Conservation (phyloP, 2,797 vertebrate genomes). For the Apogon hyalosoma region DNA sequence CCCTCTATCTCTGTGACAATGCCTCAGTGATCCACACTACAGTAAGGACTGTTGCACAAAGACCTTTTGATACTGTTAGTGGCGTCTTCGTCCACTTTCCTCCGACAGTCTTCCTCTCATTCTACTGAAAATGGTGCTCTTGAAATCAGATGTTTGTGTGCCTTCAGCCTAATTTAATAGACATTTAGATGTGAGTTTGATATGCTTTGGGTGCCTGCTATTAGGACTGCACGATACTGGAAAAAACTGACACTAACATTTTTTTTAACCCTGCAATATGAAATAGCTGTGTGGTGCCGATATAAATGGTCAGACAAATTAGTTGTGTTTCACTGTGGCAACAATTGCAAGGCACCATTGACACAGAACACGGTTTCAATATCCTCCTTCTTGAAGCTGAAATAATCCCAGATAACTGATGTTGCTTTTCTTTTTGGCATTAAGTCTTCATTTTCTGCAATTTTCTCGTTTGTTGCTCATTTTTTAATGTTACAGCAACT, state of each 20-base stretch:
- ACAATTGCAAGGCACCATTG: no score
- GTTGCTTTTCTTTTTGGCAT: no score
- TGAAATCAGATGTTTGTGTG: conserved; percentile 29
- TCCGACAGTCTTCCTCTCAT: conserved; percentile 50
- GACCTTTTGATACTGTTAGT: conserved; percentile 74
- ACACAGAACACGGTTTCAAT: no score
- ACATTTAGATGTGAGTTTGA: conserved; percentile 60
- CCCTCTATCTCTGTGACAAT: conserved; percentile 76
- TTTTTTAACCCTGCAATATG: no score
- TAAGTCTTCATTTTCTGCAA: no score
- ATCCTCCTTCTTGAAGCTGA: no score
- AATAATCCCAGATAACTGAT: no score
- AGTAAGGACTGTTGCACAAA: conserved; percentile 74
- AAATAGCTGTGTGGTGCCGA: no score
- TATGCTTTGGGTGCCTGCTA: conserved; percentile 50
- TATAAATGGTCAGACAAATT: no score
- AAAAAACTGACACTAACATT: not conserved
- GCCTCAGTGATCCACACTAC: conserved; percentile 75
- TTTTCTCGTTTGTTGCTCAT: no score
- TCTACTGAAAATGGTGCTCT: conserved; percentile 45
- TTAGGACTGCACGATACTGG: not conserved
- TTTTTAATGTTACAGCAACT: no score
- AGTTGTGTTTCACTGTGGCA: no score
- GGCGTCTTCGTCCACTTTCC: conserved; percentile 50
- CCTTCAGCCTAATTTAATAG: conserved; percentile 51